These are phyloP conservation scores for Erebia epiphron DNA, from an alignment of 2,888 invertebrate genomes.

Conservation along the genomic window DNA sequence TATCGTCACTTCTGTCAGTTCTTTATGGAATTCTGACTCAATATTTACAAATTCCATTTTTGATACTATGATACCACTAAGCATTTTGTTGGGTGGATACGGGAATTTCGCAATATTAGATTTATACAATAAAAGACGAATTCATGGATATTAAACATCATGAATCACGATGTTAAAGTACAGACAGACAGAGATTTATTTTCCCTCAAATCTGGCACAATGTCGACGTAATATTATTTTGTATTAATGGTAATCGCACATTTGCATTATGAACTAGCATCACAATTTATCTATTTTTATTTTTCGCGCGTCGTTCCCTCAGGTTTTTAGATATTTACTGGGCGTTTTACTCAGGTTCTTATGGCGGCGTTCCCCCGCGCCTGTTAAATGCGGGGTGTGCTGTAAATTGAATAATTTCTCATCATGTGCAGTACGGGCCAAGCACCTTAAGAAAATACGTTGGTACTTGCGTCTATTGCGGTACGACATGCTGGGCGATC, in stretches of 20 bases:
- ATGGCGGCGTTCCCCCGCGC: no score
- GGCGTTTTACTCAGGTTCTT: no score
- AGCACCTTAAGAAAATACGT: background rate
- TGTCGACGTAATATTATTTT: background rate
- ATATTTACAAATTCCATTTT: no score
- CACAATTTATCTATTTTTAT: background rate
- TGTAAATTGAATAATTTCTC: no score
- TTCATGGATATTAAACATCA: slow-evolving; percentile 3
- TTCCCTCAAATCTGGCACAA: slow-evolving; percentile 52
- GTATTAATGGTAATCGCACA: background rate
- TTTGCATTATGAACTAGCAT: background rate
- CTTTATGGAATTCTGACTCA: no score
- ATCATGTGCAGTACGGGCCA: background rate
- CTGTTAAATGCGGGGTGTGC: no score
- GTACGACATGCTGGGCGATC: background rate
- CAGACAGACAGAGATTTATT: slow-evolving; percentile 2
- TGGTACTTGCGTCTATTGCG: background rate
- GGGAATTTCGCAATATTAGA: background rate
- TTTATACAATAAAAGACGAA: background rate
- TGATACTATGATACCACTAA: background rate
- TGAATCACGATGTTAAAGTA: background rate
- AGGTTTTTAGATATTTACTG: no score
- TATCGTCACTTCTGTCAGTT: no score
- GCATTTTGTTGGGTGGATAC: background rate
- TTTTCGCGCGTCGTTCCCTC: no score